Evolutionary conservation across 2,888 invertebrate genomes (phyloP), one percentile per base, ranked within the genome.

Genomic region (Eilema depressum): DNA sequence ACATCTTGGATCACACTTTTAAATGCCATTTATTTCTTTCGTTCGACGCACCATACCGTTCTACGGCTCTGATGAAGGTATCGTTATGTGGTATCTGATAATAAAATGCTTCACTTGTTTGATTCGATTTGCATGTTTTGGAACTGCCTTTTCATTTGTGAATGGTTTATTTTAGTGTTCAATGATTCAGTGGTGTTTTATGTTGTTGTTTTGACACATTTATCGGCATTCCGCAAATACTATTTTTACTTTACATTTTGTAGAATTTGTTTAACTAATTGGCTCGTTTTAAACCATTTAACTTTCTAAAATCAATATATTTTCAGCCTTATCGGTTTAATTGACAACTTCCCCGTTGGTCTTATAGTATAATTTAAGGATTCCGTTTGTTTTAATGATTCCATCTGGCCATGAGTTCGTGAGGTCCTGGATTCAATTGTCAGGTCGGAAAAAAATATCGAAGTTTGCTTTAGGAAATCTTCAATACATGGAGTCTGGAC

Each of bases 1-100:
- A 92, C 93, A 92, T 93, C 93, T 94, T 91, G 91, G 89, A 93
- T 94, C 93, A 93, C 94, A 93, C 93, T 92, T 94, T 93, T 92
- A 90, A 93, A 92, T 89, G 90, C 89, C 92, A 93, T 94, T 95
- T 93, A 94, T 94, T 92, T 92, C 88, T 73, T 86, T 87, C 86
- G 87, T 89, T 92, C 91, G 91, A 89, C 90, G 88, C 90, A 89
- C 89, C 89, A 87, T 92, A 87, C 88, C 89, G 89, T 90, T 90
- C 88, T 87, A 86, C 87, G 87, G 85, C 83, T 56, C 84, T 93
- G 93, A 94, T 92, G 91, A 92, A 93, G 92, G 92, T 92, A 90
- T 93, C 91, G 92, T 90, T 89, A 89, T 90, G 89, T 88, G 89
- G 88, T 90, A 90, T 92, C 89, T 90, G 89, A 92, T 92, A 93